Conservation (phyloP, 2,113 vertebrate genomes). For the Lonchura striata region DNA sequence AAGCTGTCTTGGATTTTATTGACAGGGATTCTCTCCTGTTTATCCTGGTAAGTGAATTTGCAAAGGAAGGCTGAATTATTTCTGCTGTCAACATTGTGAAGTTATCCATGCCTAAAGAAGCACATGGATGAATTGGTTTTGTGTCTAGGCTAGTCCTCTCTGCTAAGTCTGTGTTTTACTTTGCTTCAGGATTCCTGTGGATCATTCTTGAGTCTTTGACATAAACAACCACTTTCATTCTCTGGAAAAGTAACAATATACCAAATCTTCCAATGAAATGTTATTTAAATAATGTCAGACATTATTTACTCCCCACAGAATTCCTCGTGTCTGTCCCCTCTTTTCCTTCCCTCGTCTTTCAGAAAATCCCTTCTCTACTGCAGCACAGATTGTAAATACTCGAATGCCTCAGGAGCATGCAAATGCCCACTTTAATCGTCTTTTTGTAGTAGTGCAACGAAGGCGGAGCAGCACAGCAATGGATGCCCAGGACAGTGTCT, state of each 20-base stretch:
- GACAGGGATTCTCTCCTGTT: background rate
- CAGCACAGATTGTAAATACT: background rate
- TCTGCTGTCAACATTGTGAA: background rate
- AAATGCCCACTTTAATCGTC: fast-evolving
- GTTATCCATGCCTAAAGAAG: background rate
- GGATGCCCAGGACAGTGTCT: no score
- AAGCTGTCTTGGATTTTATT: background rate
- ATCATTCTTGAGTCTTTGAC: background rate
- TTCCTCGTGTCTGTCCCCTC: background rate
- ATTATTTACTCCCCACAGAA: background rate
- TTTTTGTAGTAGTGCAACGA: fast-evolving
- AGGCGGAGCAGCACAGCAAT: background rate
- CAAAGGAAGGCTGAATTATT: background rate
- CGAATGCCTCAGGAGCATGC: background rate
- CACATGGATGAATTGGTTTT: background rate
- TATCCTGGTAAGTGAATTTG: background rate
- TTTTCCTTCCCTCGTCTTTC: background rate
- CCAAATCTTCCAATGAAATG: background rate
- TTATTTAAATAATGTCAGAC: background rate
- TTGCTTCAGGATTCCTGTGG: background rate
- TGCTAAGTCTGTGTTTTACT: background rate
- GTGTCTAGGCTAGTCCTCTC: background rate
- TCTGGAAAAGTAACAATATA: background rate
- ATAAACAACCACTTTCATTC: background rate
- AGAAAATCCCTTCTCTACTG: background rate